Evolutionary conservation across 2,888 invertebrate genomes (phyloP).

Genomic region (Pterobdella sp.): DNA sequence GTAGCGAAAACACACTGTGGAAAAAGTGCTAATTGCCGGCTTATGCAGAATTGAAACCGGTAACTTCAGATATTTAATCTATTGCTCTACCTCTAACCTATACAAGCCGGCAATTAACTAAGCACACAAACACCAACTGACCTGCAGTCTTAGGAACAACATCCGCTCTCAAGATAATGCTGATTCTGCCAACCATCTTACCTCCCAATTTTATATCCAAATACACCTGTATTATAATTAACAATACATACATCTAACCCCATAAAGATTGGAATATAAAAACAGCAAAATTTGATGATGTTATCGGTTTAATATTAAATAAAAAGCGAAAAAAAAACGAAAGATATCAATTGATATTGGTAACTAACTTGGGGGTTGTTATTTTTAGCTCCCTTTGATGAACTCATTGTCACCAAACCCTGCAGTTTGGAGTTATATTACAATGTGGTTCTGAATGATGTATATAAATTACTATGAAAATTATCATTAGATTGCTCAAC

Average conservation of each 20-base stretch:
- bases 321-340: not conserved
- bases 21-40: no score
- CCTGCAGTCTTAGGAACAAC: slow-evolving; percentile 84
- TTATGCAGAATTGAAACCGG: no score
- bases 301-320: no score
- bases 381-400: not conserved
- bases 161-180: slow-evolving; percentile 82
- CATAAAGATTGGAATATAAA: not conserved
- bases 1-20: no score
- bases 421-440: not conserved
- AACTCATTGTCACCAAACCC: not conserved
- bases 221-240: slow-evolving; percentile 68
- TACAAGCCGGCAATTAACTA: no score
- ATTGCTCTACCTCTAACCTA: no score
- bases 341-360: no score
- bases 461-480: no score
- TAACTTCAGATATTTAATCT: no score
- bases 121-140: slow-evolving; percentile 34
- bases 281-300: not conserved
- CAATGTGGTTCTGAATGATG: no score
- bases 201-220: slow-evolving; percentile 80
- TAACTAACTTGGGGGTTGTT: slow-evolving; percentile 7
- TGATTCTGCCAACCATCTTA: slow-evolving; percentile 76
- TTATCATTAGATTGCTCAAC: no score
- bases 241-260: slow-evolving; percentile 23